These are phyloP conservation scores for Carposina sasakii DNA, from an alignment of 1,140 invertebrate genomes.

Conservation along the genomic window DNA sequence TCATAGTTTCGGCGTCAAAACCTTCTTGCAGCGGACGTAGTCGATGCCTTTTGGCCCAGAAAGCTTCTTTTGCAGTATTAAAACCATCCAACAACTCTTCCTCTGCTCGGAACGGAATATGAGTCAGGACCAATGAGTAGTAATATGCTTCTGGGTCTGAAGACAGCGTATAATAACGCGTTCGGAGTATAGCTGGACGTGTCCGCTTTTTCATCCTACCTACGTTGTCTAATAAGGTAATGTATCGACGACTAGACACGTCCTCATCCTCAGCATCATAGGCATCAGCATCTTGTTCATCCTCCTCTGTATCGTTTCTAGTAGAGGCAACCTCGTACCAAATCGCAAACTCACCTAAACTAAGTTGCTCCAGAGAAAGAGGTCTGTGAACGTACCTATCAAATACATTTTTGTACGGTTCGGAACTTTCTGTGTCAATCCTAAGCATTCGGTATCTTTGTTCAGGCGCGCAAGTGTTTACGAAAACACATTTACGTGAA, in stretches of 20 bases:
- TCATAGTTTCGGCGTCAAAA: conserved; percentile 29
- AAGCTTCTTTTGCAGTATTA: conserved; percentile 37
- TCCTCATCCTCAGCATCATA: not conserved
- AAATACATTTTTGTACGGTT: conserved; percentile 5
- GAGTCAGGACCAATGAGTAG: not conserved
- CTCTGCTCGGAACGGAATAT: not conserved
- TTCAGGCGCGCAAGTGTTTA: conserved; percentile 6
- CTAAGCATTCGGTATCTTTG: conserved; percentile 10
- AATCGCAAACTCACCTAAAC: not conserved
- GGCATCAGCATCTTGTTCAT: not conserved
- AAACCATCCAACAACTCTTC: conserved; percentile 23
- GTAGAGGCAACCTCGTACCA: not conserved
- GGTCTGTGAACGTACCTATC: conserved; percentile 3
- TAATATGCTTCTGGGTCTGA: not conserved
- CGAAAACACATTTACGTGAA: conserved; percentile 2
- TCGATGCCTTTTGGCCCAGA: conserved; percentile 28
- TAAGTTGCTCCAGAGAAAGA: not conserved
- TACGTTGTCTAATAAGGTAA: not conserved
- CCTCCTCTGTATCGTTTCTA: not conserved
- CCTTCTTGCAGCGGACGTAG: conserved; percentile 31
- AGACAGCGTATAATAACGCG: not conserved
- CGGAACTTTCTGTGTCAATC: not conserved
- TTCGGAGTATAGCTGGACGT: not conserved
- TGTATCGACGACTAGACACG: not conserved
- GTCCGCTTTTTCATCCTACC: not conserved